Conservation (phyloP, 2,113 vertebrate genomes). For the Zootoca vivipara region DNA sequence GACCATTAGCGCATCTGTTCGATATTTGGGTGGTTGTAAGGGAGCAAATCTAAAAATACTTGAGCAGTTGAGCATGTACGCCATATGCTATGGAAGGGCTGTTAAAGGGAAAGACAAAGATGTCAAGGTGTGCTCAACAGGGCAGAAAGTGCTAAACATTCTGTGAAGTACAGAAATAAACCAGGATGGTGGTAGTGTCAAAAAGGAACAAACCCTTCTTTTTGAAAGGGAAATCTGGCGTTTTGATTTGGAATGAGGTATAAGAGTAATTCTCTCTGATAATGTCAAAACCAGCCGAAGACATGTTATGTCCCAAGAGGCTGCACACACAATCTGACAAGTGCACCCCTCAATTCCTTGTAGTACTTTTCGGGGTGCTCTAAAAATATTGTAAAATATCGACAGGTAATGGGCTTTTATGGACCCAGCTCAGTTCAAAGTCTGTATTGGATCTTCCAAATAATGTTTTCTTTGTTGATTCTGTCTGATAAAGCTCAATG, state of each 20-base stretch:
- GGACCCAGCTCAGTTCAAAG: too few species aligned
- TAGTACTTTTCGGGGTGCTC: neutral
- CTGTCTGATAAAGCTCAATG: neutral
- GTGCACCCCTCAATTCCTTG: neutral
- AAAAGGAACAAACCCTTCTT: conserved; percentile 48
- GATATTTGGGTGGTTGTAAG: conserved; percentile 57
- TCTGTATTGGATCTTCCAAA: too few species aligned
- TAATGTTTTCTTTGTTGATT: neutral
- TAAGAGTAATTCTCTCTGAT: neutral
- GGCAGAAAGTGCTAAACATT: conserved; percentile 30
- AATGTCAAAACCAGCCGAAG: neutral
- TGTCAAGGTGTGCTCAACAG: conserved; percentile 33
- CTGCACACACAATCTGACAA: neutral
- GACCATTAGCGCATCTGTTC: conserved; percentile 64
- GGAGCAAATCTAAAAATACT: conserved; percentile 65
- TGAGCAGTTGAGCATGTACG: conserved; percentile 43
- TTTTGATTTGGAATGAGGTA: neutral
- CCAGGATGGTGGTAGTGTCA: neutral
- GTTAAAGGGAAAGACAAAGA: conserved; percentile 38
- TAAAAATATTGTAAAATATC: too few species aligned
- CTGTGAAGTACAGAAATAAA: conserved; percentile 30
- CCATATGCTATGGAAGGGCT: conserved; percentile 44
- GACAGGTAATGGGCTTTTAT: too few species aligned
- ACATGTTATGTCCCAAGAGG: neutral
- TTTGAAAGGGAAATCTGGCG: neutral